Percentiles rank a stretch among this genome's conserved stretches.
These are phyloP conservation scores for Disparrhopalites patrizii DNA, from an alignment of 2,888 invertebrate genomes.

Conservation along the genomic window DNA sequence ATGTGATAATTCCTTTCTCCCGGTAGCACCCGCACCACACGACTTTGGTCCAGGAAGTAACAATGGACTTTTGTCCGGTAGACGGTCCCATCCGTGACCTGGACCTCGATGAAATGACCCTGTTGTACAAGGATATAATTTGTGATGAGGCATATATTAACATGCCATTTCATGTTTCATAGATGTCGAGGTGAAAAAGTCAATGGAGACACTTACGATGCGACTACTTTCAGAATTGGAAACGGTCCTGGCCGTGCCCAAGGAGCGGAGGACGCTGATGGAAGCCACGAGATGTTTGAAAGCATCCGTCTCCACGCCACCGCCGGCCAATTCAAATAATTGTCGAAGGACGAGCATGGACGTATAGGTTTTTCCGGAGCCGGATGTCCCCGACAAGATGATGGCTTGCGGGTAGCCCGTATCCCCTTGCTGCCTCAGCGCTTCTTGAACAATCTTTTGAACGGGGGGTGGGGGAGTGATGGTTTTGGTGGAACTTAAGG, in stretches of 20 bases:
- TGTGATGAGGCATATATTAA: no score
- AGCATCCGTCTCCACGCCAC: constrained; percentile 91
- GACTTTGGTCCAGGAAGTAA: constrained; percentile 89
- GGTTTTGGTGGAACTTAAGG: constrained; percentile 72
- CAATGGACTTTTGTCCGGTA: constrained; percentile 95
- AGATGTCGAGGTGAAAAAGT: no score
- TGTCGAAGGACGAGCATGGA: constrained; percentile 86
- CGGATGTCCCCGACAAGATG: constrained; percentile 83
- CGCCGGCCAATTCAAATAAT: constrained; percentile 88
- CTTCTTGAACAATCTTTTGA: constrained; percentile 83
- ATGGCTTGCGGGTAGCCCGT: constrained; percentile 94
- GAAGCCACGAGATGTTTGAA: constrained; percentile 94
- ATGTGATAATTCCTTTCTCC: constrained; percentile 94
- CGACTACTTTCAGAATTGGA: constrained; percentile 89
- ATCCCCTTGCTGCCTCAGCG: constrained; percentile 88
- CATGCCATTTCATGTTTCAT: no score
- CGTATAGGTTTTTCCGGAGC: constrained; percentile 90
- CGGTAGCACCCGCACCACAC: constrained; percentile 78
- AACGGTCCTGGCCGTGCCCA: constrained; percentile 85
- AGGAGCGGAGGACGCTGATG: constrained; percentile 85
- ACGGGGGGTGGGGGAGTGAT: constrained; percentile 74
- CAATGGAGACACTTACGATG: constrained; percentile 76
- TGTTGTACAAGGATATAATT: no score
- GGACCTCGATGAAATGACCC: constrained; percentile 95
- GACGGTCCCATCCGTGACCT: constrained; percentile 89